phyloP scores from a whole-genome alignment of 2,113 vertebrate species.

The Benthochromis sp. region DNA sequence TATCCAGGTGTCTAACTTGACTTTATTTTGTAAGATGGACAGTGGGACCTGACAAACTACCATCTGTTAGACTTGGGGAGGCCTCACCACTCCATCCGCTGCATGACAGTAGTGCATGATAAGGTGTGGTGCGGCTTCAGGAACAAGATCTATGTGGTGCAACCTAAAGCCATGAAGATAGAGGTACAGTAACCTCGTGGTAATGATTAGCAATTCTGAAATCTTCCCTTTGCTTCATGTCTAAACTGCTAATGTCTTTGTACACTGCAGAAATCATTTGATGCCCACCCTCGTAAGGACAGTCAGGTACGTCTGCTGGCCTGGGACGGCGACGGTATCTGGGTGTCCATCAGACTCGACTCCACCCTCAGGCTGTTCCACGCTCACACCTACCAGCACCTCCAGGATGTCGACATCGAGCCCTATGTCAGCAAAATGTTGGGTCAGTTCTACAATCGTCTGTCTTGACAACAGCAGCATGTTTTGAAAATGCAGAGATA shows the following conservation, averaged over 20 bases:
- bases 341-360: slow-evolving; percentile 97
- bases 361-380: slow-evolving; percentile 94
- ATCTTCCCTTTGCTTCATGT: not conserved
- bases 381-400: slow-evolving; percentile 92
- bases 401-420: slow-evolving; percentile 97
- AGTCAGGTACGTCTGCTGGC: slow-evolving; percentile 97
- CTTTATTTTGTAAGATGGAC: slow-evolving; percentile 76
- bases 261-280: slow-evolving; percentile 85
- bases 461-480: not conserved
- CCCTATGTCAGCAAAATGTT: slow-evolving; percentile 99
- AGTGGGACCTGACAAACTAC: slow-evolving; percentile 98
- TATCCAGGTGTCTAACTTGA: not conserved
- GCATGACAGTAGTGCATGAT: slow-evolving; percentile 96
- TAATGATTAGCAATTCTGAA: not conserved
- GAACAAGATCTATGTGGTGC: slow-evolving; percentile 96
- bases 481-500: not conserved
- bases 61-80: slow-evolving; percentile 91
- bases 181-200: slow-evolving; percentile 67
- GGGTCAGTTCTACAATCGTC: slow-evolving; percentile 65
- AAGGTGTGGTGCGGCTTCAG: slow-evolving; percentile 97
- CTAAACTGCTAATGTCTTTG: not conserved
- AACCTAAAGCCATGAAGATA: slow-evolving; percentile 97
- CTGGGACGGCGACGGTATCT: slow-evolving; percentile 94
- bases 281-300: slow-evolving; percentile 92
- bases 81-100: slow-evolving; percentile 90